These are phyloP conservation scores for Sanderia malayensis DNA, from an alignment of 30 jellyfish, hydroid and myxozoan species.

Conservation along the genomic window DNA sequence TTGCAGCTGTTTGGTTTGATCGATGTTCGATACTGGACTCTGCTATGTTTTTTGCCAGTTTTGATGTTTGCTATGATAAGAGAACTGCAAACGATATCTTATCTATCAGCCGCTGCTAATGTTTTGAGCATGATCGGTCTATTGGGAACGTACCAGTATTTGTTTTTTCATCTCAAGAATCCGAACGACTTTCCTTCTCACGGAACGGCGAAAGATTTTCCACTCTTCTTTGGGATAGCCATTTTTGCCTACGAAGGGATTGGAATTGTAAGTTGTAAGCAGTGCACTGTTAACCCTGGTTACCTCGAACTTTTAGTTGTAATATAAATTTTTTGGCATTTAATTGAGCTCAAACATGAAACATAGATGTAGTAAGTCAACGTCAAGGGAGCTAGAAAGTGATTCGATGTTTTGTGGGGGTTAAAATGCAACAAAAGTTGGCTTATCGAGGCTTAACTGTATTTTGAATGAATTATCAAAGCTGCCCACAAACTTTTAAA, in stretches of 20 bases:
- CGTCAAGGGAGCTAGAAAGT: too few relatives aligned
- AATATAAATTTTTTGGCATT: too few relatives aligned
- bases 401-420: too few relatives aligned
- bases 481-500: too few relatives aligned
- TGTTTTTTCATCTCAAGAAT: constrained; percentile 77
- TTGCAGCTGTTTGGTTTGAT: constrained; percentile 87
- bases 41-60: constrained; percentile 77
- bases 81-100: constrained; percentile 82
- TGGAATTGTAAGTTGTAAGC: constrained; percentile 81
- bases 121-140: constrained; percentile 85
- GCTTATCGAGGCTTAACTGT: too few relatives aligned
- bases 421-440: too few relatives aligned
- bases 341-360: too few relatives aligned
- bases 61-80: constrained; percentile 67
- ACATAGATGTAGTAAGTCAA: too few relatives aligned
- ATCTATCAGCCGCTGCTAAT: constrained; percentile 88
- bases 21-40: constrained; percentile 94
- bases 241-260: constrained; percentile 98
- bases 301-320: too few relatives aligned
- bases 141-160: constrained; percentile 86
- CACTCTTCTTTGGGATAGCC: constrained; percentile 97
- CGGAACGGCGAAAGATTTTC: constrained; percentile 78
- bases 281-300: too few relatives aligned
- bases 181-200: constrained; percentile 86
- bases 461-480: too few relatives aligned